phyloP scores from a whole-genome alignment of 2,888 invertebrate species.

The Allacma fusca region DNA sequence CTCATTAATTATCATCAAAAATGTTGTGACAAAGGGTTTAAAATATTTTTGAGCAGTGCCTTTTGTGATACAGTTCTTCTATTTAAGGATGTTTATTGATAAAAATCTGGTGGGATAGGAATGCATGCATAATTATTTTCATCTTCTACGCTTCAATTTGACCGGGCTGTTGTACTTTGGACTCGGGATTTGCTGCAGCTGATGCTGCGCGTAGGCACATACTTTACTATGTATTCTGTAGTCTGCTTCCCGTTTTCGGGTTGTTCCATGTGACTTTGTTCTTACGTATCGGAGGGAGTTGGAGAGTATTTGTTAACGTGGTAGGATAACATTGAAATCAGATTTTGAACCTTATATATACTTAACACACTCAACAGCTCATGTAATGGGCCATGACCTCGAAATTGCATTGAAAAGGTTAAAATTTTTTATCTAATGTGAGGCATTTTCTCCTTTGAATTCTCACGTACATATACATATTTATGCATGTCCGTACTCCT shows the following conservation, averaged over 20 bases:
- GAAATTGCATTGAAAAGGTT: constrained; percentile 13
- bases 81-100: not conserved
- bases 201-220: constrained; percentile 10
- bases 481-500: too few relatives aligned
- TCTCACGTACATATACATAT: not conserved
- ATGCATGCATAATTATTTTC: not conserved
- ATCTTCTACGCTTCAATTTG: constrained; percentile 20
- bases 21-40: not conserved
- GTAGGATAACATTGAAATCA: not conserved
- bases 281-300: not conserved
- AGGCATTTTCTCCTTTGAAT: not conserved
- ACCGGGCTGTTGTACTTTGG: constrained; percentile 18
- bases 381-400: not conserved
- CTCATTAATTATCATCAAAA: constrained; percentile 20
- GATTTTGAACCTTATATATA: not conserved
- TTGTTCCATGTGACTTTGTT: constrained; percentile 16
- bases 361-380: not conserved
- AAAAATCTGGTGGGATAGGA: not conserved
- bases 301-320: not conserved
- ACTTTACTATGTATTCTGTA: not conserved
- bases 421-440: constrained; percentile 9
- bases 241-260: constrained; percentile 3
- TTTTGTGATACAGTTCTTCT: not conserved
- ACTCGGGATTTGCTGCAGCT: not conserved
- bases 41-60: not conserved